Conservation (phyloP, 2,113 vertebrate species). For the Sitta europaea region DNA sequence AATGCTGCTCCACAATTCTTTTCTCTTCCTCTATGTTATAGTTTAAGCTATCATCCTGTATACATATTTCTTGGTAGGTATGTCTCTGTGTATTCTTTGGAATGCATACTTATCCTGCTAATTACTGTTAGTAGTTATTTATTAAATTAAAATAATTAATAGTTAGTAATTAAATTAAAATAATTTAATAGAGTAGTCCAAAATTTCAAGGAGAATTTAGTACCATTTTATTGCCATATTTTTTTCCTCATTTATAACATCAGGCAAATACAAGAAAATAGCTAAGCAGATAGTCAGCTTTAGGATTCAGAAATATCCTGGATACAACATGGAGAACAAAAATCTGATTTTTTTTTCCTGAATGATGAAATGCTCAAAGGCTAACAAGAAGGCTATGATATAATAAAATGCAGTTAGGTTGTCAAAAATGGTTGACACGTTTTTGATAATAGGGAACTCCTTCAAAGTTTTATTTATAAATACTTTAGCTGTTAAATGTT, state of each 20-base stretch:
- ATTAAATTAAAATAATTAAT: too few relatives aligned
- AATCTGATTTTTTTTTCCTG: neutral
- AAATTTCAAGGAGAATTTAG: neutral
- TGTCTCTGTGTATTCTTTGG: neutral
- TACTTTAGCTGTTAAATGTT: neutral
- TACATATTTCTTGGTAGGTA: neutral
- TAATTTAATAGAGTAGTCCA: neutral
- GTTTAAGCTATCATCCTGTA: neutral
- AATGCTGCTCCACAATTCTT: neutral
- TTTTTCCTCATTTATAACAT: neutral
- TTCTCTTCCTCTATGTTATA: neutral
- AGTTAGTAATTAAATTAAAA: too few relatives aligned
- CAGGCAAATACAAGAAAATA: neutral
- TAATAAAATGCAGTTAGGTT: neutral
- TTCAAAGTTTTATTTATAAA: neutral
- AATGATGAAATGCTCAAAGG: neutral
- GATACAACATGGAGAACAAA: neutral
- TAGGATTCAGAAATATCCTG: neutral
- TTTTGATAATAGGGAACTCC: neutral
- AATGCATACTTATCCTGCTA: neutral
- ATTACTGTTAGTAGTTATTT: too few relatives aligned
- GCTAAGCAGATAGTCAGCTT: neutral
- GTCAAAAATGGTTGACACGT: neutral
- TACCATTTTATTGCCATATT: neutral
- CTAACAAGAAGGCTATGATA: neutral